A percentile compares a stretch with the other conserved stretches of the same genome.
phyloP scores from a whole-genome alignment of 2,113 vertebrate genomes.

The Sylvilagus bachmani region DNA sequence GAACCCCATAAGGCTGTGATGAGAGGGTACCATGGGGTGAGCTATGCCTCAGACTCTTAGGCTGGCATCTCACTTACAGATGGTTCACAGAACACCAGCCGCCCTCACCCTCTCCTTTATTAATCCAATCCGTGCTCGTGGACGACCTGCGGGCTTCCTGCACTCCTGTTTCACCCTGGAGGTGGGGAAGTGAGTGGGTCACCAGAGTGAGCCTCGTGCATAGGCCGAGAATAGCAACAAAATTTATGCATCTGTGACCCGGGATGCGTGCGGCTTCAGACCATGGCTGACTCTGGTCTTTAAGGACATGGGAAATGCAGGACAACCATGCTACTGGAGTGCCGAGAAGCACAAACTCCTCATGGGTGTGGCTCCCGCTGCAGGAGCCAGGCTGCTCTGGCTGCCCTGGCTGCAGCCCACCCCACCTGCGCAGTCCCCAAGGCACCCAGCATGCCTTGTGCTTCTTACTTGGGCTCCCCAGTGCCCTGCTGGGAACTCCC shows the following conservation, averaged over 20 bases:
- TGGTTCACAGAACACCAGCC: too few relatives aligned
- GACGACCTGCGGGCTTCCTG: neutral
- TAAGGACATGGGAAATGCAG: neutral
- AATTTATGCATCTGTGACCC: neutral
- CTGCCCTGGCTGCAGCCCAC: neutral
- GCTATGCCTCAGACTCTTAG: neutral
- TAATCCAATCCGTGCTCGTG: rapidly evolving
- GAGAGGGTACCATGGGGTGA: neutral
- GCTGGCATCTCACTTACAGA: neutral
- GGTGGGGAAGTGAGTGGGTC: neutral
- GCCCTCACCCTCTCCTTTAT: neutral
- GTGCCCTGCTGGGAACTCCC: neutral
- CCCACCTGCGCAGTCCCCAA: neutral
- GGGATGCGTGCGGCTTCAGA: rapidly evolving
- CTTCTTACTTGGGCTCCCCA: neutral
- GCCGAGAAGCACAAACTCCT: too few relatives aligned
- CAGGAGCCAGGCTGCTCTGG: neutral
- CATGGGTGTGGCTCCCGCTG: neutral
- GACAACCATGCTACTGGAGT: too few relatives aligned
- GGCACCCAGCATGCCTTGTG: neutral
- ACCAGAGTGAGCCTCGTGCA: too few relatives aligned
- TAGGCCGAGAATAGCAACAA: neutral
- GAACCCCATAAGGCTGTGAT: neutral
- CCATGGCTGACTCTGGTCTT: neutral
- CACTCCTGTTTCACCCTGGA: neutral